A percentile compares a stretch with the other conserved stretches of the same genome.
Conservation (phyloP, 2,888 invertebrate genomes). For the Lumbricus terrestris region DNA sequence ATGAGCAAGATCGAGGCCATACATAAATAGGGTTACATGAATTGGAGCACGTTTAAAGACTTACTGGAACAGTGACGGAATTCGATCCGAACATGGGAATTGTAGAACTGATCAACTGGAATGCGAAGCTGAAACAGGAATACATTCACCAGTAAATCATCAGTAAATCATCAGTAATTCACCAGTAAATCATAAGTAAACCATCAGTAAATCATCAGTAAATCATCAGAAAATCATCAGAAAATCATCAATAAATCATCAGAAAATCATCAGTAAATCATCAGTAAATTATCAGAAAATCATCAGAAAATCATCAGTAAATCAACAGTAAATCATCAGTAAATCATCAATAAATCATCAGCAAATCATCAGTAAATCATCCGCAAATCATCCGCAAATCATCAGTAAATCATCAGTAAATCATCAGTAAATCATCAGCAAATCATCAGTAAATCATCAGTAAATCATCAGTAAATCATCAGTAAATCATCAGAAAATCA, state of each 20-base stretch:
- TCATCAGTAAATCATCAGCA: neutral
- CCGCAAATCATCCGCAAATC: neutral
- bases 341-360: neutral
- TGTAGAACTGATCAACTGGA: constrained; percentile 86
- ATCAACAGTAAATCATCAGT: neutral
- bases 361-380: neutral
- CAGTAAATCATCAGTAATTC: neutral
- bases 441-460: neutral
- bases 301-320: no score
- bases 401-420: neutral
- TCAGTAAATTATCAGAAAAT: no score
- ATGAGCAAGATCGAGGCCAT: no score
- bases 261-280: neutral
- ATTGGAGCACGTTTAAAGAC: constrained; percentile 57
- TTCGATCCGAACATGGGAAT: constrained; percentile 85
- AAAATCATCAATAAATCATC: no score
- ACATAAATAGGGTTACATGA: no score
- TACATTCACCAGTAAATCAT: neutral
- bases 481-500: no score
- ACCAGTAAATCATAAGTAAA: neutral
- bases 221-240: no score
- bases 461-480: neutral
- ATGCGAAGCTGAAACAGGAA: constrained; percentile 72
- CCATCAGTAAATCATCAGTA: neutral
- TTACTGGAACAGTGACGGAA: constrained; percentile 90